These are phyloP conservation scores for Leucophenga maculata DNA, from an alignment of 2,888 invertebrate genomes.

Conservation along the genomic window DNA sequence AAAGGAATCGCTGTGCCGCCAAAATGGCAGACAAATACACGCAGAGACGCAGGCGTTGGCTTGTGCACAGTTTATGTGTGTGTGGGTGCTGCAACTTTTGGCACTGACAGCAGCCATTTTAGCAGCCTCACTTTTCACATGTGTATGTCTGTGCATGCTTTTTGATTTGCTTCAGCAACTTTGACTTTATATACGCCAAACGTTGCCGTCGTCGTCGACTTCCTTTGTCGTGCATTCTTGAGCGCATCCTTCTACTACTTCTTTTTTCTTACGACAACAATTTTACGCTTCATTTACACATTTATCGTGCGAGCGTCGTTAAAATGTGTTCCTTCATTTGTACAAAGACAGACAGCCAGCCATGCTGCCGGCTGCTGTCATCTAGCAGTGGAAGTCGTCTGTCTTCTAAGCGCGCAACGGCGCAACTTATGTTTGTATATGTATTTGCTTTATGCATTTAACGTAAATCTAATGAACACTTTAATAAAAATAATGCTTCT, in stretches of 20 bases:
- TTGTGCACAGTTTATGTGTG: background rate
- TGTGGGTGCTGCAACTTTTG: conserved; percentile 3
- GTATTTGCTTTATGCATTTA: background rate
- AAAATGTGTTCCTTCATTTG: conserved; percentile 14
- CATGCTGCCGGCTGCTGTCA: too few relatives aligned
- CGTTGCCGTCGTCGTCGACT: background rate
- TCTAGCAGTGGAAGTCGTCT: background rate
- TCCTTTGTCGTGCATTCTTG: background rate
- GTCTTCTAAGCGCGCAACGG: too few relatives aligned
- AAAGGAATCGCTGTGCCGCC: background rate
- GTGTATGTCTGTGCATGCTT: conserved; percentile 11
- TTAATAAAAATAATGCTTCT: conserved; percentile 2
- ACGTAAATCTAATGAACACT: background rate
- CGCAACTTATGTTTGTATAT: too few relatives aligned
- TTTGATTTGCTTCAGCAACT: background rate
- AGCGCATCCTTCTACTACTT: background rate
- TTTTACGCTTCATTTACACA: conserved; percentile 42
- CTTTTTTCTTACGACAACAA: conserved; percentile 40
- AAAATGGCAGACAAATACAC: background rate
- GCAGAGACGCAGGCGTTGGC: background rate
- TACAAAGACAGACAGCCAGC: too few relatives aligned
- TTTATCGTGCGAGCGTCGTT: conserved; percentile 22
- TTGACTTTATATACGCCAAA: conserved; percentile 5
- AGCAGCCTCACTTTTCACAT: background rate
- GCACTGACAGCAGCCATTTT: conserved; percentile 12